Evolutionary conservation across 1,140 invertebrate genomes (phyloP).

Genomic region (Drosophila mojavensis): DNA sequence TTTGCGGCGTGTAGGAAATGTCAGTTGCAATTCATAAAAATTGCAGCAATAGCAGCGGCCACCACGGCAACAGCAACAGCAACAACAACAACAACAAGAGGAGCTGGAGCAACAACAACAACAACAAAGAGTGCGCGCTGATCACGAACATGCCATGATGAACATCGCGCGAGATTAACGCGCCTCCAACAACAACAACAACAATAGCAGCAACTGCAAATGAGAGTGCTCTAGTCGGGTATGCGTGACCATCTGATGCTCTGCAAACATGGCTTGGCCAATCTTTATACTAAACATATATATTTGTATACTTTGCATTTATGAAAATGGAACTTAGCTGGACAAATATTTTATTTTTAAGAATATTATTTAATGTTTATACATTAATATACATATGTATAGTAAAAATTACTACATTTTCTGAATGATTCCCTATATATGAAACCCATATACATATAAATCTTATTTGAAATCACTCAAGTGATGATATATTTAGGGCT

Average conservation of each 20-base stretch:
- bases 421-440: too few relatives aligned
- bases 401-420: too few relatives aligned
- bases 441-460: too few relatives aligned
- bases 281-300: too few relatives aligned
- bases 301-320: too few relatives aligned
- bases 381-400: too few relatives aligned
- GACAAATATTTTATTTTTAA: too few relatives aligned
- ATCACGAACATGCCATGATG: constrained; percentile 76
- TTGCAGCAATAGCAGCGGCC: constrained; percentile 11
- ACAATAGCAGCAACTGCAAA: background rate
- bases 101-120: constrained; percentile 29
- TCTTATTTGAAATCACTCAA: too few relatives aligned
- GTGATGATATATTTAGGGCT: too few relatives aligned
- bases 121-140: constrained; percentile 46
- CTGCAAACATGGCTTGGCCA: background rate
- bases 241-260: background rate
- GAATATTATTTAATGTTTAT: too few relatives aligned
- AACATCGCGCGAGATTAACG: constrained; percentile 76
- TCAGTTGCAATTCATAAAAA: constrained; percentile 20
- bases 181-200: constrained; percentile 33
- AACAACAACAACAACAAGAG: constrained; percentile 48
- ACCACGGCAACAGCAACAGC: constrained; percentile 69
- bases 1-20: constrained; percentile 42
- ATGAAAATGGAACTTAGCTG: too few relatives aligned
- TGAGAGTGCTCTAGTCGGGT: constrained; percentile 1